A percentile compares a stretch with the other conserved stretches of the same genome.
These are phyloP conservation scores for Ceratosolen solmsi DNA, from an alignment of 1,140 invertebrate genomes.

Conservation along the genomic window DNA sequence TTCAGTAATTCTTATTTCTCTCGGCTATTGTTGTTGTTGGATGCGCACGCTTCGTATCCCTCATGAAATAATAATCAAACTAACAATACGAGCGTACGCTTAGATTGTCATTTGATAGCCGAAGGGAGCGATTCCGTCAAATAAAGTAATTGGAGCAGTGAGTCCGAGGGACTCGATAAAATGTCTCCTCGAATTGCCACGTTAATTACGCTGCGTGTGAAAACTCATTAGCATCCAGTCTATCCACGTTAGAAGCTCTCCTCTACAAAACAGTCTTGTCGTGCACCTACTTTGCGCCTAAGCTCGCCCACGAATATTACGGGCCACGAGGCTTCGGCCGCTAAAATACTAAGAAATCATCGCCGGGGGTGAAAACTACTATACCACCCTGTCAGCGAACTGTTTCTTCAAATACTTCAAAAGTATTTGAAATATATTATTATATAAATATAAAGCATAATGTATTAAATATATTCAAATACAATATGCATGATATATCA, in stretches of 20 bases:
- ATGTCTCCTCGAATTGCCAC: not conserved
- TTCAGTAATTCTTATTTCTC: too few species aligned
- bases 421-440: too few species aligned
- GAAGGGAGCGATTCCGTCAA: not conserved
- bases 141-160: not conserved
- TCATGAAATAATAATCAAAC: not conserved
- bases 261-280: too few species aligned
- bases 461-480: too few species aligned
- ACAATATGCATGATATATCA: not conserved
- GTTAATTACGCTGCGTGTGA: not conserved
- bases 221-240: not conserved
- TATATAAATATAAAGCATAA: too few species aligned
- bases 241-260: too few species aligned
- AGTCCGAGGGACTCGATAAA: not conserved
- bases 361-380: not conserved
- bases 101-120: not conserved
- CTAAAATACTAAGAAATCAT: not conserved
- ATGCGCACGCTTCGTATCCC: too few species aligned
- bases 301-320: too few species aligned
- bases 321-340: too few species aligned
- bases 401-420: not conserved
- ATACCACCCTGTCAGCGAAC: not conserved
- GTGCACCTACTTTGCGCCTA: not conserved
- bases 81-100: not conserved
- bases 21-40: too few species aligned